phyloP scores from a whole-genome alignment of 2,888 invertebrate species.

The Congeria kusceri region DNA sequence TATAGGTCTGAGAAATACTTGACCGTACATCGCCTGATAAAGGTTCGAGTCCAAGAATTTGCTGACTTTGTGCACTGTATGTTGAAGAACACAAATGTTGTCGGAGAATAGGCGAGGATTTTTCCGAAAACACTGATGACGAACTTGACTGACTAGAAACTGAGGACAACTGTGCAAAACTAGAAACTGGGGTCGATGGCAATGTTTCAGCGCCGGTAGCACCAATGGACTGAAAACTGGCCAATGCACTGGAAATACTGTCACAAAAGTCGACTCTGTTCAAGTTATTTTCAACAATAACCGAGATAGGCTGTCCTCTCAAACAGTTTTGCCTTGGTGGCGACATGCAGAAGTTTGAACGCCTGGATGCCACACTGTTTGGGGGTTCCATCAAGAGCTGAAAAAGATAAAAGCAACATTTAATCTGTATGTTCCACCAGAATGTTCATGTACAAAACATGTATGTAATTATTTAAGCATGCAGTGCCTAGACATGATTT shows the following conservation, averaged over 20 bases:
- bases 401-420: conserved; percentile 27
- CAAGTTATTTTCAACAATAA: conserved; percentile 48
- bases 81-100: no score
- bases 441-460: no score
- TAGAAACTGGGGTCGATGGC: background rate
- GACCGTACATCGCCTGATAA: conserved; percentile 1
- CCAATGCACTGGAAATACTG: background rate
- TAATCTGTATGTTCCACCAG: no score
- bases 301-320: conserved; percentile 50
- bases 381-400: conserved; percentile 68
- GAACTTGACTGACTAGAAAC: conserved; percentile 12
- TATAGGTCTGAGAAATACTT: no score
- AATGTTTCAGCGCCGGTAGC: background rate
- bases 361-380: no score
- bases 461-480: no score
- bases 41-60: conserved; percentile 36
- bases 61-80: background rate
- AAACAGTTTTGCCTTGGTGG: no score
- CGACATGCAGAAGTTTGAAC: no score
- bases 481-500: no score
- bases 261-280: conserved; percentile 24
- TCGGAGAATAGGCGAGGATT: no score
- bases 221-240: background rate
- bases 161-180: background rate
- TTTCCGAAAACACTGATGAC: no score